A percentile compares a stretch with the other conserved stretches of the same genome.
These are phyloP conservation scores for Acholoe squamosa DNA, from an alignment of 2,888 invertebrate genomes.

Conservation along the genomic window DNA sequence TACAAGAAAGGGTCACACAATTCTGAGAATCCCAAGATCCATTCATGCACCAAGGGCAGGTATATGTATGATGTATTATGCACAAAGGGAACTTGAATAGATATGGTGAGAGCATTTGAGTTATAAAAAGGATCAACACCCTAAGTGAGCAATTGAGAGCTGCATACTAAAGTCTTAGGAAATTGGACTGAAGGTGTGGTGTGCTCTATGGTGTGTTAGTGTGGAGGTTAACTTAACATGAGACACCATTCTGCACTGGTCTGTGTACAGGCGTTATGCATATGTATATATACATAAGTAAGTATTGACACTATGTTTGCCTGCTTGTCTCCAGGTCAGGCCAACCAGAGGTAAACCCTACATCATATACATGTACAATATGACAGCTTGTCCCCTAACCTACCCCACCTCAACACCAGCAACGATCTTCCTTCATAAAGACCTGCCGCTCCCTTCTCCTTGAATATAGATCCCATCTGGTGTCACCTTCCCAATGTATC, in stretches of 20 bases:
- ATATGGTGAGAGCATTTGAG: not conserved
- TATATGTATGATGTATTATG: too few species aligned
- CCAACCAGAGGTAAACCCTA: not conserved
- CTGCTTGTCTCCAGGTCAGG: not conserved
- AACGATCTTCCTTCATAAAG: not conserved
- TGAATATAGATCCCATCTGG: not conserved
- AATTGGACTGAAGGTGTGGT: not conserved
- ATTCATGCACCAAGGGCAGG: too few species aligned
- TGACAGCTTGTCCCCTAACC: not conserved
- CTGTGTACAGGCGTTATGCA: conserved; percentile 26
- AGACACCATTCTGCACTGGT: not conserved
- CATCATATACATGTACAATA: conserved; percentile 7
- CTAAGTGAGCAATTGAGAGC: not conserved
- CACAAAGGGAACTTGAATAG: not conserved
- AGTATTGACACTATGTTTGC: conserved; percentile 28
- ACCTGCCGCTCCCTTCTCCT: too few species aligned
- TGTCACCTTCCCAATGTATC: not conserved
- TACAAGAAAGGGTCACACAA: too few species aligned
- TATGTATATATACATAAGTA: conserved; percentile 53
- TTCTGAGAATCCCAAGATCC: too few species aligned
- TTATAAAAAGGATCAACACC: not conserved
- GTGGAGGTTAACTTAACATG: not conserved
- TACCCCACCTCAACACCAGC: not conserved
- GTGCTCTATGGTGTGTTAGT: not conserved
- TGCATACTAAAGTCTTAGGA: not conserved